phyloP scores from a whole-genome alignment of 2,113 vertebrate species.

The Neomonachus schauinslandi region DNA sequence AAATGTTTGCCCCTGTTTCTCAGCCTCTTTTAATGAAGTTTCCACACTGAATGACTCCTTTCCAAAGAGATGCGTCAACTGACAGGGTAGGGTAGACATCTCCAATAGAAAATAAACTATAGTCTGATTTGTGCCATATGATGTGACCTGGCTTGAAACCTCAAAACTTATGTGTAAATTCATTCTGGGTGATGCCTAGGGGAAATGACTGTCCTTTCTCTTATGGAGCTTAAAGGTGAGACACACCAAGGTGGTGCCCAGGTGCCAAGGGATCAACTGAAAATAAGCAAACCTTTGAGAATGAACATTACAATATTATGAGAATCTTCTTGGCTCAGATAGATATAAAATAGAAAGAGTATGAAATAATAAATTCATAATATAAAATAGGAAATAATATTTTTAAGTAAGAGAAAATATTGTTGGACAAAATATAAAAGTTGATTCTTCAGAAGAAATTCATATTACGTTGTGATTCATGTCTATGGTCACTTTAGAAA shows the following conservation, averaged over 20 bases:
- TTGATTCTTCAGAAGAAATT: background rate
- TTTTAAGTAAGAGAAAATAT: background rate
- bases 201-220: background rate
- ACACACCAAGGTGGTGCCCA: background rate
- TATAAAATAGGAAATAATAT: background rate
- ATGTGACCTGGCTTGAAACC: background rate
- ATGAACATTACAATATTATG: background rate
- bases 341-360: background rate
- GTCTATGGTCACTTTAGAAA: background rate
- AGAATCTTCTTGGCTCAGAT: background rate
- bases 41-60: background rate
- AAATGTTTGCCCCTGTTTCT: background rate
- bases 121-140: background rate
- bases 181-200: background rate
- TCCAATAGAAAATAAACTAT: background rate
- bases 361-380: background rate
- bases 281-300: background rate
- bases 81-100: background rate
- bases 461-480: background rate
- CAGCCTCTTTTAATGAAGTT: conserved; percentile 28
- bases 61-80: background rate
- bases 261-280: background rate
- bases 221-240: background rate
- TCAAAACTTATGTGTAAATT: background rate
- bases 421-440: background rate